Base-by-base conservation (phyloP, 1,140 invertebrate species). In the Teleopsis dalmanni region DNA sequence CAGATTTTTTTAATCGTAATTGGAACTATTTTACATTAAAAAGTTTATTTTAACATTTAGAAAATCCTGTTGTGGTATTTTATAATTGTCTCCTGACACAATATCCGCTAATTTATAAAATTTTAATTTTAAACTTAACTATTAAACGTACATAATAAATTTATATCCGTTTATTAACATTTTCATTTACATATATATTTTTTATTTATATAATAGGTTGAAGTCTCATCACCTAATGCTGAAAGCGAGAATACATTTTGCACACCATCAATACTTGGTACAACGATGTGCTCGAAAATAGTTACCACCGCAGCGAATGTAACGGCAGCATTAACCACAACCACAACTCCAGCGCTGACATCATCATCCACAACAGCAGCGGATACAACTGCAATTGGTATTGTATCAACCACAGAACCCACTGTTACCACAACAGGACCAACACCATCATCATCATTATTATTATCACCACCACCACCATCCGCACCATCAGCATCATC, bases 191-290 rank as follows among this genome's bases (percentile, higher is more conserved):
- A 16, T 18, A 19, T 37, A 7, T 42, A 25, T 42, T 25, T 25
- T 9, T 42, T 26, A 41, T 25, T 21, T n/a, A 23, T 19, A 35
- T 25, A 25, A 19, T 31, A 71, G 68, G 68, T 71, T 34, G 68
- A 71, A 54, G 64, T 70, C 29, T 71, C 68, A 16, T 71, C 68
- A n/a, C 68, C 68, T 49, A 89, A 85, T 71, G 84, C 85, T 46
- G 85, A 88, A 53, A 68, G 55, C 38, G 68, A 71, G 50, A 68
- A 66, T 42, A 65, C 65, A 47, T 64, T 70, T 47, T 71, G 68
- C 51, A 70, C 68, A 36, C 62, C 65, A 50, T 70, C 68, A 33
- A 70, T 70, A 51, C 60, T 71, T 27, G 64, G 65, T 46, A 57
- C 65, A 23, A 67, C 67, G 50, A 69, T 71, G 64, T 71, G 68